Percentiles rank a stretch among this genome's conserved stretches.
These are phyloP conservation scores for Drosophila sechellia DNA, from an alignment of 1,140 invertebrate species.

Conservation along the genomic window DNA sequence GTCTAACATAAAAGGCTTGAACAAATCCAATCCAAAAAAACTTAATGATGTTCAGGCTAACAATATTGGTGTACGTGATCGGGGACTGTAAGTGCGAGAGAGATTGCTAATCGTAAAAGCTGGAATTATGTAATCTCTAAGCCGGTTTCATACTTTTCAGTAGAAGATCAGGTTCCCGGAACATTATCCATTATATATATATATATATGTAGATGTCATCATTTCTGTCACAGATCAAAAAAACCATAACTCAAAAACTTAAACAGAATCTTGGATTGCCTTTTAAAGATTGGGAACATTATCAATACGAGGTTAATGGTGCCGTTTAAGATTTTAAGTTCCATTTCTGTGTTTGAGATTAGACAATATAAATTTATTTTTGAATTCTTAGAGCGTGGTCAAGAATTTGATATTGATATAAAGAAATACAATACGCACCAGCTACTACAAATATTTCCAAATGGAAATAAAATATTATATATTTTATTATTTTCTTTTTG, in stretches of 20 bases:
- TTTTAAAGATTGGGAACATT: not conserved
- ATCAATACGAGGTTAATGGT: slow-evolving; percentile 29
- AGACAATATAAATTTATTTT: not conserved
- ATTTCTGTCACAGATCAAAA: not conserved
- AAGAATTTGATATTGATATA: not conserved
- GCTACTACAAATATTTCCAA: too few relatives aligned
- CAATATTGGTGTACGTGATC: slow-evolving; percentile 13
- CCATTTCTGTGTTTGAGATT: not conserved
- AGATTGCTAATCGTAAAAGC: slow-evolving; percentile 10
- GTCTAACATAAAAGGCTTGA: not conserved
- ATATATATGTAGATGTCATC: slow-evolving; percentile 7
- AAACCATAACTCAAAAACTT: not conserved
- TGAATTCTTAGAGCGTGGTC: not conserved
- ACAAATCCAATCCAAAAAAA: slow-evolving; percentile 6
- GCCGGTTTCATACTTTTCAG: slow-evolving; percentile 37
- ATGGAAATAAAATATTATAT: too few relatives aligned
- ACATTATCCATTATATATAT: slow-evolving; percentile 48
- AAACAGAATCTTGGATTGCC: slow-evolving; percentile 1
- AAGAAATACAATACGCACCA: too few relatives aligned
- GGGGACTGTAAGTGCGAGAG: slow-evolving; percentile 24
- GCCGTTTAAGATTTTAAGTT: not conserved
- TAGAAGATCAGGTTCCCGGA: slow-evolving; percentile 52
- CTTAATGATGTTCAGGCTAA: slow-evolving; percentile 7
- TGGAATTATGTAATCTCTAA: slow-evolving; percentile 44
- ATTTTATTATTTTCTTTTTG: too few relatives aligned